Base-by-base conservation (phyloP, 2,797 vertebrate species). In the Buphagus erythrorhynchus region DNA sequence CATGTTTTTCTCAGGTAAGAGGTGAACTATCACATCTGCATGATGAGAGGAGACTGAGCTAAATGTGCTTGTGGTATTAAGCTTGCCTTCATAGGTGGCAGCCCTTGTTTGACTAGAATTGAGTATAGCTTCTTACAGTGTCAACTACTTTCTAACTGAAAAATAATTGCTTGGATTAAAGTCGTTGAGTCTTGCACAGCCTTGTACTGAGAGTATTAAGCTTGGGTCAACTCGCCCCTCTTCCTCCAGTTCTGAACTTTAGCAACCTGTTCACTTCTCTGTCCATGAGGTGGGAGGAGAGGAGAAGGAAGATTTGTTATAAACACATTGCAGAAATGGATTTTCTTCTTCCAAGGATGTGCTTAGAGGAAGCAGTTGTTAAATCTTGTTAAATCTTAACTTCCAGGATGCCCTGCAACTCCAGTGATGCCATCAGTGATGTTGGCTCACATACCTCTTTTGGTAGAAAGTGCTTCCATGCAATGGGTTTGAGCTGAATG, bases 111-210 rank as follows among this genome's bases (percentile, higher is more conserved):
- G 38, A 63, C 33, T 68, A 36, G 68, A 78, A 46, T 36, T 35
- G 35, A 43, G 21, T 49, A 43, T 61, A 65, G 58, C 58, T 91
- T 51, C 90, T 95, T 94, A 88, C 24, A 25, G 19, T 75, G 49
- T 58, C 76, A 93, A 25, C 42, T 87, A 6, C 90, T 76, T 96
- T 80, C 28, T 97, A 74, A 95, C 46, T 69, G 33, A 73, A 92
- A 88, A 89, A 75, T 72, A 75, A 96, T 95, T 88, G 62, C 58
- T 81, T 48, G 58, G 86, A 96, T 96, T 91, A 83, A 77, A 90
- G 54, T 43, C 16, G 2, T n/a, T 62, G 51, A 71, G 72, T 65
- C 51, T 52, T 65, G 33, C 51, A 52, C 58, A 71, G 58, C 58
- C 22, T 75, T 75, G 58, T 31, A 51, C 68, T 54, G 28, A 86